These are phyloP conservation scores for Calephelis nemesis DNA, from an alignment of 1,140 invertebrate species.

Conservation along the genomic window DNA sequence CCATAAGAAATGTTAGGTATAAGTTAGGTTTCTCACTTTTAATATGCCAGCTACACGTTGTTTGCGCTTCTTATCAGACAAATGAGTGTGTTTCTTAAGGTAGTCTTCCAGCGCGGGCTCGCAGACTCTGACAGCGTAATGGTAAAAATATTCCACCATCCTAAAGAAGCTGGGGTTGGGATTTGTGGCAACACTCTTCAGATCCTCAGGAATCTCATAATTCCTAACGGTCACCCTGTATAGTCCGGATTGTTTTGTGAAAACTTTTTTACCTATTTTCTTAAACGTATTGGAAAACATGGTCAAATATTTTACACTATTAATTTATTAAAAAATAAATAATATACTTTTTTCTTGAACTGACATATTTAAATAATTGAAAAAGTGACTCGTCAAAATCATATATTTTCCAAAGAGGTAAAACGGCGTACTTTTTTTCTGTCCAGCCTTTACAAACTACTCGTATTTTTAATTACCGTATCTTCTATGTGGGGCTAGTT, in stretches of 20 bases:
- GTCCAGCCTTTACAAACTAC: too few species aligned
- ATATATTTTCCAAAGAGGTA: too few species aligned
- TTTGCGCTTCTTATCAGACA: constrained; percentile 82
- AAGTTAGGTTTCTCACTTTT: constrained; percentile 58
- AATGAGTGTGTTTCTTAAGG: constrained; percentile 78
- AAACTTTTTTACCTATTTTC: constrained; percentile 11
- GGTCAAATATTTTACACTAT: not conserved
- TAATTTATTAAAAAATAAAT: not conserved
- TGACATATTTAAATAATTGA: too few species aligned
- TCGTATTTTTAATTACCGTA: too few species aligned
- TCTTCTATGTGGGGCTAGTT: too few species aligned
- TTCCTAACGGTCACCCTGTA: constrained; percentile 29
- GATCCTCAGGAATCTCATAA: constrained; percentile 81
- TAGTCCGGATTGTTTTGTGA: not conserved
- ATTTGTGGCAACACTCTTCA: constrained; percentile 80
- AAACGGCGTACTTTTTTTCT: too few species aligned
- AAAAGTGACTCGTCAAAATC: too few species aligned
- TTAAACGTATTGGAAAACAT: constrained; percentile 10
- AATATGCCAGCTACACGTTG: constrained; percentile 85
- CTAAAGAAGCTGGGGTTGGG: constrained; percentile 84
- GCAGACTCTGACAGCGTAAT: constrained; percentile 82
- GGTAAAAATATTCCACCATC: constrained; percentile 88
- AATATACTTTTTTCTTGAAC: too few species aligned
- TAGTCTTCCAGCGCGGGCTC: constrained; percentile 84
- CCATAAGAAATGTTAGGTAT: not conserved